Conservation (phyloP, 2,113 vertebrate species). For the Osmerus mordax region DNA sequence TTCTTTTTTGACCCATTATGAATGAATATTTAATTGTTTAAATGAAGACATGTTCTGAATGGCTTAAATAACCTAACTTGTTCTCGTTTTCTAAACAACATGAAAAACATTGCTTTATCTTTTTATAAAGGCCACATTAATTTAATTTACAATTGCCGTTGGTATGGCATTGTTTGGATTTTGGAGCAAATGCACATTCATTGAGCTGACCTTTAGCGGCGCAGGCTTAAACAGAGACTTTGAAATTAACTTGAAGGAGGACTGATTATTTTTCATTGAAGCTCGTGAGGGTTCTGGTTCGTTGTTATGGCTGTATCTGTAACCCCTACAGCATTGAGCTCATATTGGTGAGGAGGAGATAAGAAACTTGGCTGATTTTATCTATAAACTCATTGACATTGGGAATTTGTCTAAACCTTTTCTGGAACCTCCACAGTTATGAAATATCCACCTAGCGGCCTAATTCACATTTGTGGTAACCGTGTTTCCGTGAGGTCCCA, state of each 20-base stretch:
- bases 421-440: too few species aligned
- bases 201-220: conserved; percentile 56
- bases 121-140: conserved; percentile 6
- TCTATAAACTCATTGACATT: conserved; percentile 12
- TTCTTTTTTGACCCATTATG: too few species aligned
- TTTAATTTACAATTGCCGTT: conserved; percentile 37
- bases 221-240: conserved; percentile 42
- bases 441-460: too few species aligned
- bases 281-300: conserved; percentile 25
- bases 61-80: too few species aligned
- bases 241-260: conserved; percentile 54
- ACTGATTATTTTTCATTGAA: conserved; percentile 21
- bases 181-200: conserved; percentile 52
- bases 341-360: conserved; percentile 64
- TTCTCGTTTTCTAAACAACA: too few species aligned
- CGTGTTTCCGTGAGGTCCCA: too few species aligned
- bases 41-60: too few species aligned
- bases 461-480: too few species aligned
- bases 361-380: conserved; percentile 38
- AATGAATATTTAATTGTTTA: too few species aligned
- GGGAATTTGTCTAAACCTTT: too few species aligned
- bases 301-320: conserved; percentile 40
- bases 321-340: conserved; percentile 44
- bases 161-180: conserved; percentile 32
- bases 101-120: too few species aligned